Base-by-base conservation (phyloP, 2,888 invertebrate genomes). In the Pristionchus exspectatus region DNA sequence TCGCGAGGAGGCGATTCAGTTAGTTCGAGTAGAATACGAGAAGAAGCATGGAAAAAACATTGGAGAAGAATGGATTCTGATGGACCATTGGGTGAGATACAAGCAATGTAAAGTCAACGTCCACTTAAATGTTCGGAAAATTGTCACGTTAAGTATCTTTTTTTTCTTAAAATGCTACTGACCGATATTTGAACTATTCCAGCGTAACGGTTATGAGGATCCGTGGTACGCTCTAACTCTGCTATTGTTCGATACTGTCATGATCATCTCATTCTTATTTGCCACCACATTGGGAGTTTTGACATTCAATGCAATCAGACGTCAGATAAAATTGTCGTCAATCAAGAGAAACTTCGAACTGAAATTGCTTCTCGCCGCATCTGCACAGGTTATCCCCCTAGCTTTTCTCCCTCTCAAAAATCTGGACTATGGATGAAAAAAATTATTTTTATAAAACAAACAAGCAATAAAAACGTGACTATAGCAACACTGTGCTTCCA, bases 41-140 rank as follows among this genome's bases (percentile, higher is more conserved):
- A 69, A 21, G 30, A 69, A 69, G 3, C 30, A 16, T 18, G 69
- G 30, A 10, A 16, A 33, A 69, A 33, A 4, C 30, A 69, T 30
- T 12, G 69, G 27, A 3, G 16, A 30, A 33, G 69, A 33, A 33
- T 69, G 69, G 69, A 69, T 69, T 12, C 12, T 69, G 9, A 69
- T 69, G 69, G 69, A 69, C 24, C 63, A 63, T 69, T 69, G 69
- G 69, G 69, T 69, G 69, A 12, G 21, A n/a, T n/a, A n/a, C n/a
- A n/a, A n/a, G n/a, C n/a, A n/a, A n/a, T n/a, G n/a, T n/a, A n/a
- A n/a, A n/a, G n/a, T n/a, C n/a, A n/a, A n/a, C n/a, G n/a, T n/a
- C n/a, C n/a, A n/a, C n/a, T n/a, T n/a, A n/a, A n/a, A n/a, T n/a
- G n/a, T n/a, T n/a, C n/a, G n/a, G n/a, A n/a, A n/a, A n/a, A n/a